Base-by-base conservation (phyloP, 1,140 invertebrate species). In the Lepidotrigona ventralis region DNA sequence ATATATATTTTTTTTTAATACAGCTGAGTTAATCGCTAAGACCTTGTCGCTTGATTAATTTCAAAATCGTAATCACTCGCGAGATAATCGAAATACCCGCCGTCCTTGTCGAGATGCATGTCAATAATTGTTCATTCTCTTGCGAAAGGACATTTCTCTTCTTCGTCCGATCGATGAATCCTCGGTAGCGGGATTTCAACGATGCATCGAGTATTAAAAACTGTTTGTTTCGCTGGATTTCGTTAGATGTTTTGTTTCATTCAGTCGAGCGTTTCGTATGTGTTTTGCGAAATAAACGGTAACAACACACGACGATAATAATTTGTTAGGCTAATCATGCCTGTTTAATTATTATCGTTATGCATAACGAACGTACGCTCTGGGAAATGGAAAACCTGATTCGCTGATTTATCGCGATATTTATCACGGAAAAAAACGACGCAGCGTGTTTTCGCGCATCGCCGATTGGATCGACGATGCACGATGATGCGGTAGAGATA, bases 381-480 rank as follows among this genome's bases (percentile, higher is more conserved):
- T 21, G 3, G 6, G 15, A 23, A 74, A 54, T 64, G 66, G 17
- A 26, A 56, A 51, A 46, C 14, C 33, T 33, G 33, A 33, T 33
- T 33, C 8, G 15, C 23, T 68, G 72, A 82, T 77, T 76, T 76
- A 69, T 60, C 15, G 11, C 23, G 5, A 11, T 26, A 14, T 56
- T 66, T 69, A n/a, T 51, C 23, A 12, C 9, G 53, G 26, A 46
- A 77, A 77, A 76, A 51, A n/a, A 75, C 54, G 39, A 19, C n/a
- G 5, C 58, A 33, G 33, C 4, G 33, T 33, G 29, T 51, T 76
- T 53, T 68, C 39, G 39, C 21, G 64, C 64, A 58, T 77, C 73
- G 73, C 54, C 8, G 54, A 69, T 29, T 66, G 66, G 51, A 75
- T 81, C 69, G 69, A 77, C 66, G 64, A 77, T 77, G 53, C 81